phyloP scores from a whole-genome alignment of 2,797 vertebrate species.

The Gadopsis marmoratus region DNA sequence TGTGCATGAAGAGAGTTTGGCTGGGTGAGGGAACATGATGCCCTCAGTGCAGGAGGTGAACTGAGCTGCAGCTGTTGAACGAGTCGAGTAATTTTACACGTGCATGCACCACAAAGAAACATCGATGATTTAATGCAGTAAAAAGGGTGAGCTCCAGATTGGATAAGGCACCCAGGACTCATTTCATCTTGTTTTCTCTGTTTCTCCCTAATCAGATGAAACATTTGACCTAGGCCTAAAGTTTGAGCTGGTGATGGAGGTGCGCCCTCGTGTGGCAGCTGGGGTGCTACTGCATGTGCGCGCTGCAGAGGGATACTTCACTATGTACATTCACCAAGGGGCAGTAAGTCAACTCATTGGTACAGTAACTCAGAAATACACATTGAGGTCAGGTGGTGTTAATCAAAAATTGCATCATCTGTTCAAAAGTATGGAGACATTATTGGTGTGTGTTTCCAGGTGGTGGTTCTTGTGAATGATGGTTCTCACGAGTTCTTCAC shows the following conservation, averaged over 20 bases:
- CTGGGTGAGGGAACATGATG: conserved; percentile 42
- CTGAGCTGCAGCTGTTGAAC: conserved; percentile 64
- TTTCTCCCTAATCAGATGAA: conserved; percentile 84
- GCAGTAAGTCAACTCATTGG: conserved; percentile 83
- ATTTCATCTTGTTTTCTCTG: conserved; percentile 38
- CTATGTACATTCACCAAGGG: conserved; percentile 89
- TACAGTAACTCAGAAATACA: background rate
- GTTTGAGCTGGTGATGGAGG: conserved; percentile 93
- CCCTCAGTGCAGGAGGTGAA: conserved; percentile 39
- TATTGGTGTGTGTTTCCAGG: conserved; percentile 77
- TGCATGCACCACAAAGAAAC: conserved; percentile 27
- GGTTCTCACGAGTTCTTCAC: conserved; percentile 90
- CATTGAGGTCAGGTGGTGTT: background rate
- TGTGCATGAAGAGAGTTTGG: conserved; percentile 26
- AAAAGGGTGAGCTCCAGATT: conserved; percentile 14
- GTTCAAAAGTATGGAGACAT: background rate
- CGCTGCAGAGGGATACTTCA: conserved; percentile 85
- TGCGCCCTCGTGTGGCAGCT: conserved; percentile 91
- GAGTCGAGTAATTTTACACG: conserved; percentile 58
- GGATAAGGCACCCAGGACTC: conserved; percentile 10
- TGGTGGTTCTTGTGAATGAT: conserved; percentile 90
- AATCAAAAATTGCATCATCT: background rate
- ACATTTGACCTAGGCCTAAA: conserved; percentile 89
- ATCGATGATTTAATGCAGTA: conserved; percentile 23
- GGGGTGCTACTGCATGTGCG: conserved; percentile 91